phyloP scores from a whole-genome alignment of 2,113 vertebrate genomes.

The Podarcis cretensis region DNA sequence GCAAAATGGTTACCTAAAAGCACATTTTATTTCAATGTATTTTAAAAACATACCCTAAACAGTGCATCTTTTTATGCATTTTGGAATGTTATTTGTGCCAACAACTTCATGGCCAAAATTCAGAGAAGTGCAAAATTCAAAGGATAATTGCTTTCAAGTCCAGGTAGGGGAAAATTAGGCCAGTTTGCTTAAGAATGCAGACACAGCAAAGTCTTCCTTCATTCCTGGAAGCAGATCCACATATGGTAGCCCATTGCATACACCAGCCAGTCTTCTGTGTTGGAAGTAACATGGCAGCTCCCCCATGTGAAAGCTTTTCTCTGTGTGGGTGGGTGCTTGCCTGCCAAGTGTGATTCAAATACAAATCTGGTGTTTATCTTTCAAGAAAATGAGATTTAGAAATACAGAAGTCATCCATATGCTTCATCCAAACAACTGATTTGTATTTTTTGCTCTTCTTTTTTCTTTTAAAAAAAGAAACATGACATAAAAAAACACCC shows the following conservation, averaged over 20 bases:
- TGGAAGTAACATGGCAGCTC: neutral
- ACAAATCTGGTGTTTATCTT: conserved; percentile 34
- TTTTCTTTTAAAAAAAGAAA: neutral
- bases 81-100: too few species aligned
- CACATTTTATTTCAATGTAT: too few species aligned
- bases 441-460: neutral
- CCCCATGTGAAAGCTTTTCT: neutral
- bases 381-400: conserved; percentile 41
- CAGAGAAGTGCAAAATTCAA: too few species aligned
- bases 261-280: neutral
- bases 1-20: too few species aligned
- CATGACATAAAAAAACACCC: neutral
- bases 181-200: too few species aligned
- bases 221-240: neutral
- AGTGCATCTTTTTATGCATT: too few species aligned
- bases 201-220: too few species aligned
- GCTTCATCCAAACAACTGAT: conserved; percentile 12
- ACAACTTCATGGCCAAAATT: too few species aligned
- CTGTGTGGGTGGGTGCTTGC: rapidly evolving
- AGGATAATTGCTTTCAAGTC: too few species aligned
- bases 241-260: too few species aligned
- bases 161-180: too few species aligned
- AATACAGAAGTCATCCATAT: conserved; percentile 11
- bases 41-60: too few species aligned
- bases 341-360: conserved; percentile 12